phyloP scores from a whole-genome alignment of 2,113 vertebrate genomes.

The Muntiacus reevesi region DNA sequence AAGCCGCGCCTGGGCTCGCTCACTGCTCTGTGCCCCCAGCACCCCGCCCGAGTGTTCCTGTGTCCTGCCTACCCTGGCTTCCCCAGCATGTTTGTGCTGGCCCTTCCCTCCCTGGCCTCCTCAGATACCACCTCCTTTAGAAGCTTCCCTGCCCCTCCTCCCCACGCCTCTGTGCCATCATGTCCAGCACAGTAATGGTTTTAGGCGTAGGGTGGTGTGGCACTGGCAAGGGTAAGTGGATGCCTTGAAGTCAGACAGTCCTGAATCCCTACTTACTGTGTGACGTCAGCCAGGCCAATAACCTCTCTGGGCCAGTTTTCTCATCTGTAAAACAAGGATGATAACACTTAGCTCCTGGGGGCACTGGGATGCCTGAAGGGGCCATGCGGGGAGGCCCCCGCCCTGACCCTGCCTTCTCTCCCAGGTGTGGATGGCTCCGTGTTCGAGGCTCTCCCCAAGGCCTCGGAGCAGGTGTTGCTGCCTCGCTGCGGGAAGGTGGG shows the following conservation, averaged over 20 bases:
- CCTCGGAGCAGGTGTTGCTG: constrained; percentile 68
- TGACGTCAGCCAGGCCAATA: neutral
- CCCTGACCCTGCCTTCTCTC: neutral
- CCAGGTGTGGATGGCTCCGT: constrained; percentile 91
- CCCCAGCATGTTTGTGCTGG: neutral
- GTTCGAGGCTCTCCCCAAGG: constrained; percentile 87
- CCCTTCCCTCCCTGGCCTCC: neutral
- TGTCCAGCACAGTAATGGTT: no score
- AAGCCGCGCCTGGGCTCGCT: neutral
- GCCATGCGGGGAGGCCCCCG: neutral
- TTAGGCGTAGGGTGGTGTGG: rapidly evolving
- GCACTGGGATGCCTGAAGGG: neutral
- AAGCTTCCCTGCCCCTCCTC: neutral
- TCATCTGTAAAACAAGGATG: neutral
- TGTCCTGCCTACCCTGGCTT: neutral
- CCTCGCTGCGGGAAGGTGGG: constrained; percentile 83
- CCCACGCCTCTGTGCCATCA: rapidly evolving
- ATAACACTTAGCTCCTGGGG: neutral
- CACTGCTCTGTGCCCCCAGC: neutral
- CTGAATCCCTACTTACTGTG: neutral
- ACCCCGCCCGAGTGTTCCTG: rapidly evolving
- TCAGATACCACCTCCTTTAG: neutral
- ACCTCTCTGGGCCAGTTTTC: neutral
- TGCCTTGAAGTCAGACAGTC: neutral
- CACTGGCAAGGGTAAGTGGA: neutral